These are phyloP conservation scores for Bicyclus anynana DNA, from an alignment of 1,140 invertebrate genomes.

Conservation along the genomic window DNA sequence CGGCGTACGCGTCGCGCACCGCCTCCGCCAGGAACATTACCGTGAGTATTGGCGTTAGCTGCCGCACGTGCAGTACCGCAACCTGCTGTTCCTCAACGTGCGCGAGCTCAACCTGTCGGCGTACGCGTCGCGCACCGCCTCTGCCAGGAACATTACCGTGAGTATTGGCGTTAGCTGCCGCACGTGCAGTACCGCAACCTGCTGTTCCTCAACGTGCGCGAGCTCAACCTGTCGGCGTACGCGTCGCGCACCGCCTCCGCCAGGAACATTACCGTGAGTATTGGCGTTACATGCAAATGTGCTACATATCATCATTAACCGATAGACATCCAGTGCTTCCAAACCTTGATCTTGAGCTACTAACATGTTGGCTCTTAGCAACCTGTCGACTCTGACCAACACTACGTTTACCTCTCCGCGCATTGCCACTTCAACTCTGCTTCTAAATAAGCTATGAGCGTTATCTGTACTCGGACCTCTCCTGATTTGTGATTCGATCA, in stretches of 20 bases:
- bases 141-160: slow-evolving; percentile 80
- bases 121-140: slow-evolving; percentile 84
- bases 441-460: no score
- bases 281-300: no score
- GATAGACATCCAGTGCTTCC: no score
- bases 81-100: slow-evolving; percentile 93
- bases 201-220: slow-evolving; percentile 92
- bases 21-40: slow-evolving; percentile 82
- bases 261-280: slow-evolving; percentile 77
- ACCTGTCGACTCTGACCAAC: no score
- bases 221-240: slow-evolving; percentile 89
- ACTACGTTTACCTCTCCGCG: no score
- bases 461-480: no score
- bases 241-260: slow-evolving; percentile 82
- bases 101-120: slow-evolving; percentile 89
- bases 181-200: slow-evolving; percentile 92
- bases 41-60: slow-evolving; percentile 55
- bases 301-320: no score
- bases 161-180: slow-evolving; percentile 76
- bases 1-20: slow-evolving; percentile 83
- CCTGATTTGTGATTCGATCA: no score
- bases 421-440: no score
- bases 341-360: no score
- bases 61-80: slow-evolving; percentile 90
- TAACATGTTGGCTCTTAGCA: no score